phyloP scores from a whole-genome alignment of 2,797 vertebrate genomes.

The Pseudotriccus pelzelni region DNA sequence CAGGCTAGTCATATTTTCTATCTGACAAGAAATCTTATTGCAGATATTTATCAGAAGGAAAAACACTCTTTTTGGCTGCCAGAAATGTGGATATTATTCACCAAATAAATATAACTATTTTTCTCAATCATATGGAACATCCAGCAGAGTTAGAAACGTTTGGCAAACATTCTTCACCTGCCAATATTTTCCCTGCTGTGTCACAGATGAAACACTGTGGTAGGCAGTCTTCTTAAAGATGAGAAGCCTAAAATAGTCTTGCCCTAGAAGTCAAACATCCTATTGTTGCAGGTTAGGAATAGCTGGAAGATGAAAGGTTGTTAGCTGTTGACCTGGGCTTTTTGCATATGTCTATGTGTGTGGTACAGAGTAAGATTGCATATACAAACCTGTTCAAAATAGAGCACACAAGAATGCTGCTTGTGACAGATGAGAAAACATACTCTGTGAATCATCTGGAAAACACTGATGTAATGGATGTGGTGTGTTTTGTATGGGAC shows the following conservation, averaged over 20 bases:
- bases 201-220: constrained; percentile 19
- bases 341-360: constrained; percentile 9
- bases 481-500: background rate
- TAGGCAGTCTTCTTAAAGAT: constrained; percentile 16
- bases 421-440: constrained; percentile 46
- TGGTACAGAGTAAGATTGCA: constrained; percentile 3
- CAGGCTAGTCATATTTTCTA: background rate
- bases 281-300: background rate
- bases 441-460: constrained; percentile 21
- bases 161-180: background rate
- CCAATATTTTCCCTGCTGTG: constrained; percentile 17
- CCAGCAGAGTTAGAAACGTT: background rate
- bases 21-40: background rate
- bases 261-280: background rate
- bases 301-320: constrained; percentile 30
- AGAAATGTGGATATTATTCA: background rate
- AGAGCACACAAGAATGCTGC: background rate
- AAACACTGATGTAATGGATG: background rate
- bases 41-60: background rate
- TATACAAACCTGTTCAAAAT: constrained; percentile 20
- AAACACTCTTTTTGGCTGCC: background rate
- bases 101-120: background rate
- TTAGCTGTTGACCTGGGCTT: constrained; percentile 4
- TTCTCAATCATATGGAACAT: background rate
- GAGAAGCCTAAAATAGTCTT: background rate